Evolutionary conservation across 2,797 vertebrate genomes (phyloP).

Genomic region (Melanotaenia boesemani): DNA sequence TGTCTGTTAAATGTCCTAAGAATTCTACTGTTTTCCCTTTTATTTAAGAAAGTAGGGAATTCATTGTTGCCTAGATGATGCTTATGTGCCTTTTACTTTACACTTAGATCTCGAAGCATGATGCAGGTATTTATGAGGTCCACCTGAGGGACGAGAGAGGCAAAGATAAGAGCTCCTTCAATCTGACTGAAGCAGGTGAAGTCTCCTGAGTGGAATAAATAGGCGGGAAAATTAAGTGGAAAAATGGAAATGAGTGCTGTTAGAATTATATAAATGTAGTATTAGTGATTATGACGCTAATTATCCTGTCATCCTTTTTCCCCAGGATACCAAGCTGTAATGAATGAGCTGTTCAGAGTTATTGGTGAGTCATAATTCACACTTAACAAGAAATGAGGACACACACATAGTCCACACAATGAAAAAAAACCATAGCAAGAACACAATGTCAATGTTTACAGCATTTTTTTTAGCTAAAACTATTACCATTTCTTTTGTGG

Average conservation of each 20-base stretch:
- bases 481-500: neutral
- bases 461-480: neutral
- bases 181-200: constrained; percentile 91
- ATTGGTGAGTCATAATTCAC: constrained; percentile 88
- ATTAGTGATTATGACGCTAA: constrained; percentile 18
- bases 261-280: neutral
- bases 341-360: constrained; percentile 94
- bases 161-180: constrained; percentile 90
- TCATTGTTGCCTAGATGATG: constrained; percentile 1
- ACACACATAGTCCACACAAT: constrained; percentile 1
- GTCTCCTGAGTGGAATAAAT: constrained; percentile 1
- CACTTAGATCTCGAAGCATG: constrained; percentile 92
- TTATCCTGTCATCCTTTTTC: constrained; percentile 35
- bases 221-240: constrained; percentile 8
- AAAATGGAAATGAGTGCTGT: constrained; percentile 5
- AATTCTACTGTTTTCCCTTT: constrained; percentile 31
- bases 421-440: neutral
- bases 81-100: constrained; percentile 44
- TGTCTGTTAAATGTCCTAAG: constrained; percentile 48
- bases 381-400: constrained; percentile 15
- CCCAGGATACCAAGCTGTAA: constrained; percentile 93
- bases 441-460: constrained; percentile 16
- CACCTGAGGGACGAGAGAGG: constrained; percentile 92
- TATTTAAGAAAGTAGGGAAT: constrained; percentile 30
- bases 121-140: constrained; percentile 92